Evolutionary conservation across 2,888 invertebrate genomes (phyloP), one percentile per base, ranked within the genome.

Genomic region (Lasioglossum vierecki): DNA sequence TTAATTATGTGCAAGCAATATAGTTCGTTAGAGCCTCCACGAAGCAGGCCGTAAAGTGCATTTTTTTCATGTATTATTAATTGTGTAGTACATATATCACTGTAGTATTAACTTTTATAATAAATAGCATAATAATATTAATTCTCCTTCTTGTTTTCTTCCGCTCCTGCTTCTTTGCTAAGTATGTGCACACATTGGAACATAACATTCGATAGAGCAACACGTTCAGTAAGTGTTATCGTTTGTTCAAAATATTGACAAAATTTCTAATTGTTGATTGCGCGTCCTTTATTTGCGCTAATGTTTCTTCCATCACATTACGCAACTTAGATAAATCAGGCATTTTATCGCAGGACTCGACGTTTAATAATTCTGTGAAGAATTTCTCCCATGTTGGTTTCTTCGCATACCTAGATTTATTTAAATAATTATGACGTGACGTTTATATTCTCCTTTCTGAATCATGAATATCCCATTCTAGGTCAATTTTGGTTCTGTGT

Each of bases 351-450:
- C 98, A 98, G 83, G 97, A 97, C 39, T 97, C 97, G 82, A 98
- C 96, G 95, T 99, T 99, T 80, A 99, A 95, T 86, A 99, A 95
- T 53, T 96, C 96, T 63, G 97, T 96, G 94, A 99, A 98, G 93
- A 98, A 97, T 88, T 96, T 96, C 91, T 97, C 97, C 98, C 98
- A 98, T 83, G 97, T 95, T 84, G 96, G 96, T 84, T 96, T 96
- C 92, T 97, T 97, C 95, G 97, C 96, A 94, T 97, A 97, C 95
- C 97, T 91, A 39, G 41, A 76, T 77, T 26, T 60, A 41, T 63
- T 3, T 46, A 46, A 76, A 73, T 70, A 75, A 63, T 60, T 41
- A 22, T 76, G 30, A 18, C 44, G 15, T 70, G 0, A 71, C 30
- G 11, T 15, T 1, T 26, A 2, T 26, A 4, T 63, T n/a, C 60